Conservation (phyloP, 2,797 vertebrate species). For the Alca torda region DNA sequence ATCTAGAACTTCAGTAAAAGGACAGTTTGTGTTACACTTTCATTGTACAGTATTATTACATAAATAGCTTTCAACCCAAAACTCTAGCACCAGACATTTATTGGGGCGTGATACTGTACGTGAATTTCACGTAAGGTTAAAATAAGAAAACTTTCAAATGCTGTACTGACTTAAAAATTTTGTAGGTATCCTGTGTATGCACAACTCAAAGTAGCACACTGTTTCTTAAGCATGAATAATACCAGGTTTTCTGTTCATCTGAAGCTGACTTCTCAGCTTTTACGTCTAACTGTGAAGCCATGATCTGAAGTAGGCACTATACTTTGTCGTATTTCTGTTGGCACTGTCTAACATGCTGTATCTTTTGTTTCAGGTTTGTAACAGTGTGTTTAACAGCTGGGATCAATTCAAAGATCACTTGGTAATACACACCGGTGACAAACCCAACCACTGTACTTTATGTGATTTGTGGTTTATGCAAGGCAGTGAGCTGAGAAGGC, state of each 20-base stretch:
- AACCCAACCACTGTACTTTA: conserved; percentile 96
- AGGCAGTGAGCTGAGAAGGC: conserved; percentile 86
- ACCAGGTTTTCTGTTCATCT: not conserved
- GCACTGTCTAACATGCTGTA: not conserved
- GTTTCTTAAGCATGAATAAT: not conserved
- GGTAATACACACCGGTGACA: conserved; percentile 94
- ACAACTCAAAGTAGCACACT: not conserved
- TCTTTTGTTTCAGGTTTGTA: conserved; percentile 88
- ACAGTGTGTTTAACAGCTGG: conserved; percentile 98
- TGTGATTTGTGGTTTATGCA: conserved; percentile 98
- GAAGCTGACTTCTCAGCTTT: not conserved
- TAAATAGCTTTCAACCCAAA: not conserved
- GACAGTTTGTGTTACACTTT: not conserved
- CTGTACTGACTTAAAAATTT: not conserved
- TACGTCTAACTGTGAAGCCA: not conserved
- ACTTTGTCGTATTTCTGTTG: not conserved
- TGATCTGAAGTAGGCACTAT: not conserved
- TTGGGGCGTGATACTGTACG: not conserved
- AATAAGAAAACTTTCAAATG: not conserved
- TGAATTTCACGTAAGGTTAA: not conserved
- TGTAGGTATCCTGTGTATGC: not conserved
- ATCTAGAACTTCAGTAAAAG: not conserved
- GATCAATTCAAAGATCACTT: conserved; percentile 98
- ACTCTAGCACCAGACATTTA: not conserved
- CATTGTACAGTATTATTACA: not conserved